Evolutionary conservation across 2,797 vertebrate species (phyloP).

Genomic region (Pelochelys cantorii): DNA sequence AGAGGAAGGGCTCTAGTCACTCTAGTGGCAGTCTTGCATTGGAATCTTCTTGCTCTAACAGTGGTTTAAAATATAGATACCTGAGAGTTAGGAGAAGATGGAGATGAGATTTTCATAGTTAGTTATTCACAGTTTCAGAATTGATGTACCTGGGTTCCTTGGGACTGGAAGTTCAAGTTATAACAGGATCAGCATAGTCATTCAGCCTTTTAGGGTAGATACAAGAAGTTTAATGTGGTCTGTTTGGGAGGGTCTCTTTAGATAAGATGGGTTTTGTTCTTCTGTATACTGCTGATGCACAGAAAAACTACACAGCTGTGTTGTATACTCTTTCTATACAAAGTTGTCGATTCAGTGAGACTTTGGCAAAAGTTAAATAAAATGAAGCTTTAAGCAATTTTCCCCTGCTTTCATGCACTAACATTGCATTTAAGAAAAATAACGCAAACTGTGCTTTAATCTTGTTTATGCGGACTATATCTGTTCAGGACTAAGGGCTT

Average conservation of each 20-base stretch:
- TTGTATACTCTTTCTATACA: background rate
- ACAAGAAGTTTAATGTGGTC: background rate
- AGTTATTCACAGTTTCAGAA: conserved; percentile 28
- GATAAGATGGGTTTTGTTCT: background rate
- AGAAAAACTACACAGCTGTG: background rate
- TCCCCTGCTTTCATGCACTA: background rate
- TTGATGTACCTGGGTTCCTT: background rate
- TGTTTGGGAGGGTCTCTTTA: background rate
- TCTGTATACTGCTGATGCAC: background rate
- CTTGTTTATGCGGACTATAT: background rate
- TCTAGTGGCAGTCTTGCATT: background rate
- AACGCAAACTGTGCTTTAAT: background rate
- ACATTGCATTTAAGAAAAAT: background rate
- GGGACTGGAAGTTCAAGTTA: background rate
- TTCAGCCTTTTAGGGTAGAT: background rate
- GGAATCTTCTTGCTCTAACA: background rate
- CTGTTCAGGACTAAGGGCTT: background rate
- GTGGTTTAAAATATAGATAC: background rate
- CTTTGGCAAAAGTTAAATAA: background rate
- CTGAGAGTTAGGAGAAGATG: background rate
- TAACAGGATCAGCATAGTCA: background rate
- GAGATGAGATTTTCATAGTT: background rate
- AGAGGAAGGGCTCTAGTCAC: background rate
- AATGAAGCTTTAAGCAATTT: too few species aligned
- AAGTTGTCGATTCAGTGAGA: background rate